Base-by-base conservation (phyloP, 2,888 invertebrate genomes). In the Meiosimyza platycephala region DNA sequence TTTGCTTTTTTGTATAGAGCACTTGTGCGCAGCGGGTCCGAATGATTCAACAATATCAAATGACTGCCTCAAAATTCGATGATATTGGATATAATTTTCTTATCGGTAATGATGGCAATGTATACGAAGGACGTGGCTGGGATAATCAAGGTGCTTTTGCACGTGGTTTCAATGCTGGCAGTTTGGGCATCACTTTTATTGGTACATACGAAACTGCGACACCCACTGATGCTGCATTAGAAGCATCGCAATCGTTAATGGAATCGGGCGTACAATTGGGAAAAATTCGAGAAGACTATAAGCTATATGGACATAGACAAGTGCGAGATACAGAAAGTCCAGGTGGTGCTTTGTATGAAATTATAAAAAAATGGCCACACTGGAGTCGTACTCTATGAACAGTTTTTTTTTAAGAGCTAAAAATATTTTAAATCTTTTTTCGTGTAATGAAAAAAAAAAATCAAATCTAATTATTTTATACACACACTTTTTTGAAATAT, bases 1-100 rank as follows among this genome's bases (percentile, higher is more conserved):
- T 50, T 13, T 11, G 13, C 11, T n/a, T 22, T 7, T 54, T 40
- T 28, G 15, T 40, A 50, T 52, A 80, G 89, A 89, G 89, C 13
- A 84, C 88, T 73, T 92, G 92, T 78, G 88, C 89, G 2, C 85
- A 88, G 0, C 87, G 88, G 28, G 89, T 92, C 16, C 89, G 90
- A 12, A 82, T 87, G 40, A 90, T 92, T 54, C 93, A 93, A 82
- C 88, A 85, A 18, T 92, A 89, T 78, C 93, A 94, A 83, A 91
- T 94, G 74, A 91, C 91, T 65, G 85, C 87, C 48, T 80, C 81
- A 16, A 80, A 87, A 0, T 93, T 92, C 90, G 88, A 86, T 72
- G 94, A 94, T 80, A 93, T 94, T 28, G 92, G 88, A 0, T 94
- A 94, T 85, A 95, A 93, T 83, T 95, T 93, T 79, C 82, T 95